These are phyloP conservation scores for Leptestheria dahalacensis DNA, from an alignment of 1,140 invertebrate species.

Conservation along the genomic window DNA sequence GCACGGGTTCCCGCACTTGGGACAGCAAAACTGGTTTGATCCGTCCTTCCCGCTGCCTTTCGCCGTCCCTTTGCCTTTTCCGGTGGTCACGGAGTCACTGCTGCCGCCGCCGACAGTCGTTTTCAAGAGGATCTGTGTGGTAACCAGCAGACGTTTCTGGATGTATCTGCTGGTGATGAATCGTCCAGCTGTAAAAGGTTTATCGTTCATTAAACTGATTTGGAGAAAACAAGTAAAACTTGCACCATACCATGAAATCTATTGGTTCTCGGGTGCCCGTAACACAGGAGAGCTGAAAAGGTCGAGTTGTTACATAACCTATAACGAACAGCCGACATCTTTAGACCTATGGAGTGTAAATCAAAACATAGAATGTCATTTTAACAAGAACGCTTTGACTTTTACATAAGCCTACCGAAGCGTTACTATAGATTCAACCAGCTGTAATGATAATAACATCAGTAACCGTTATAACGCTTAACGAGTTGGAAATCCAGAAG, in stretches of 20 bases:
- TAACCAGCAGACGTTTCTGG: background rate
- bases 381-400: too few species aligned
- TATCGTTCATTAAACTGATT: too few species aligned
- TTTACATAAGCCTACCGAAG: too few species aligned
- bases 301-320: background rate
- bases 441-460: too few species aligned
- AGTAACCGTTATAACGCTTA: too few species aligned
- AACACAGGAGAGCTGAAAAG: background rate
- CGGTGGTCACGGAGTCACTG: background rate
- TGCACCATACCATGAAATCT: background rate
- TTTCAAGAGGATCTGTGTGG: background rate
- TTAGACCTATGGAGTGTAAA: too few species aligned
- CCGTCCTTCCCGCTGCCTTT: slow-evolving; percentile 25
- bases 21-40: slow-evolving; percentile 56
- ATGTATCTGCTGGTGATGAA: background rate
- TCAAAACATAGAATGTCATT: too few species aligned
- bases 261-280: background rate
- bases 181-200: background rate
- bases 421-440: too few species aligned
- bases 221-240: too few species aligned
- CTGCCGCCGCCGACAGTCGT: background rate
- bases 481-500: too few species aligned
- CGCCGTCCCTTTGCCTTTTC: background rate
- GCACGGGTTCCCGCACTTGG: slow-evolving; percentile 89
- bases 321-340: background rate